Evolutionary conservation across 2,888 invertebrate genomes (phyloP).

Genomic region (Epirrhoe tristata): DNA sequence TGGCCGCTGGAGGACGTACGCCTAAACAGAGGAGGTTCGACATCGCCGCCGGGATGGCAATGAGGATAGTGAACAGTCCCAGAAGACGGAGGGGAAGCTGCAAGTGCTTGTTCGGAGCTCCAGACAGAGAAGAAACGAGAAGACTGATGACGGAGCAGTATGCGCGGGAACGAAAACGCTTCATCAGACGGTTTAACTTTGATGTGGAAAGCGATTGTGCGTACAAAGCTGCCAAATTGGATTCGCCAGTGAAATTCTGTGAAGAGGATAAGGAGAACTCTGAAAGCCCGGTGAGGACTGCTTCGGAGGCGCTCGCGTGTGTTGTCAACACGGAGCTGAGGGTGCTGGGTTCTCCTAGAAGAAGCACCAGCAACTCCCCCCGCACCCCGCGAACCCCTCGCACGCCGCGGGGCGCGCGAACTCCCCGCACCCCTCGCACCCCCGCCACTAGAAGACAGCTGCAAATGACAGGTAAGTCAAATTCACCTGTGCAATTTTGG

Average conservation of each 20-base stretch:
- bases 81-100: slow-evolving; percentile 78
- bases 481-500: slow-evolving; percentile 39
- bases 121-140: slow-evolving; percentile 85
- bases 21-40: slow-evolving; percentile 79
- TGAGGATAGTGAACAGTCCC: slow-evolving; percentile 71
- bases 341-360: slow-evolving; percentile 73
- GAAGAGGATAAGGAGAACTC: slow-evolving; percentile 74
- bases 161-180: slow-evolving; percentile 83
- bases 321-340: slow-evolving; percentile 75
- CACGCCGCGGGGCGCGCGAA: slow-evolving; percentile 69
- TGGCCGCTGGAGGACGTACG: slow-evolving; percentile 81
- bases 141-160: slow-evolving; percentile 86
- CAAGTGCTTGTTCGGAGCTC: slow-evolving; percentile 87
- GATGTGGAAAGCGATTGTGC: slow-evolving; percentile 81
- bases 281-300: slow-evolving; percentile 67
- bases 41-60: slow-evolving; percentile 69
- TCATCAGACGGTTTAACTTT: slow-evolving; percentile 86
- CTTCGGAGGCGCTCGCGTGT: slow-evolving; percentile 72
- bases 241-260: slow-evolving; percentile 77
- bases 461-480: slow-evolving; percentile 81
- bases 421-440: slow-evolving; percentile 77
- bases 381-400: slow-evolving; percentile 70
- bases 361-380: slow-evolving; percentile 64
- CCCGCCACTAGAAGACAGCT: slow-evolving; percentile 81
- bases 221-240: slow-evolving; percentile 70